Base-by-base conservation (phyloP, 2,113 vertebrate species). In the Larimichthys crocea region DNA sequence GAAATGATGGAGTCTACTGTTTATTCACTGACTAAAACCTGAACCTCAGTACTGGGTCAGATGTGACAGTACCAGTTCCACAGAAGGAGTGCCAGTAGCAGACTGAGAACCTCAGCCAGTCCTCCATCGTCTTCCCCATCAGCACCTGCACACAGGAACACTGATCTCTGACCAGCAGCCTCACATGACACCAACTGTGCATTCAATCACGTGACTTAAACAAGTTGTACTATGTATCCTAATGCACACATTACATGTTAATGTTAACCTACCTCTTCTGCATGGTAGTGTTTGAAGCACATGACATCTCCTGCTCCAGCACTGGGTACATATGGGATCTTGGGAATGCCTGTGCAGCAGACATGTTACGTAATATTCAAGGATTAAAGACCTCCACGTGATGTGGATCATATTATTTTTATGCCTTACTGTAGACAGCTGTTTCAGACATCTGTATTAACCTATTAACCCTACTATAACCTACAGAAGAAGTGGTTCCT, bases 31-130 rank as follows among this genome's bases (percentile, higher is more conserved):
- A 9, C 17, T 35, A 15, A 26, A 10, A 20, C 52, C 24, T 67
- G 55, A 52, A 40, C 48, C 31, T 57, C 16, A 55, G 26, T 29
- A 26, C 4, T 53, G 53, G 68, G 7, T n/a, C 59, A 61, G 48
- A 0, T 42, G 50, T 40, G 55, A 19, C 44, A 44, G 61, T 89
- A 94, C 89, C 93, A n/a, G 90, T 91, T 86, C 92, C 92, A 91
- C 93, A 94, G 88, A 94, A 94, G 19, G 91, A 87, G 83, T 90
- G 92, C 90, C 92, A 93, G 85, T 91, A 92, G 82, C 91, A 95
- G 68, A 95, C 92, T 0, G 92, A 95, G 83, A 95, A 95, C 74
- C 93, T 90, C 74, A 95, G 82, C 93, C 94, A 95, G 80, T 94
- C 93, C 85, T 92, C 93, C 94, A 94, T 94, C 61, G 57, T 93